Evolutionary conservation across 2,113 vertebrate species (phyloP).

Genomic region (Kryptolebias marmoratus): DNA sequence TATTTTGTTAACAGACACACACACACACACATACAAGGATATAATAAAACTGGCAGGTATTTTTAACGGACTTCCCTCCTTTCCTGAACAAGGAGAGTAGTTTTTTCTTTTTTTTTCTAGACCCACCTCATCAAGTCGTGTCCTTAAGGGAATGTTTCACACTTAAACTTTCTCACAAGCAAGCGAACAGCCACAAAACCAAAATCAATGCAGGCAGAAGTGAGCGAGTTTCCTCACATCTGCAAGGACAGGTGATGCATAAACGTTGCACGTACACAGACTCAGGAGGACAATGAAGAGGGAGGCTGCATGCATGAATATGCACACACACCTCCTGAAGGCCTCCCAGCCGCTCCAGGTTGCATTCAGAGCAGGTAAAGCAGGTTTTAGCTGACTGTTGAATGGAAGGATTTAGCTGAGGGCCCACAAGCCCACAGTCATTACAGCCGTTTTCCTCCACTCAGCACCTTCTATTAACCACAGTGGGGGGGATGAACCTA

Average conservation of each 20-base stretch:
- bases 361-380: conserved; percentile 58
- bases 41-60: background rate
- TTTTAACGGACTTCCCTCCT: conserved; percentile 41
- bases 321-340: conserved; percentile 11
- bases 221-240: conserved; percentile 15
- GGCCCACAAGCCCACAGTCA: conserved; percentile 58
- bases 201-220: conserved; percentile 47
- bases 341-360: conserved; percentile 12
- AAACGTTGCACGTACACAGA: conserved; percentile 27
- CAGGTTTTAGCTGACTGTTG: conserved; percentile 40
- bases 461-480: conserved; percentile 61
- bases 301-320: conserved; percentile 13
- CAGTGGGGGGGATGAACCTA: conserved; percentile 17
- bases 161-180: background rate
- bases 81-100: conserved; percentile 29
- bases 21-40: background rate
- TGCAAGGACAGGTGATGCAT: conserved; percentile 30
- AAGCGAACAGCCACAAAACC: conserved; percentile 3
- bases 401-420: conserved; percentile 50
- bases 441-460: conserved; percentile 59
- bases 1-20: too few species aligned
- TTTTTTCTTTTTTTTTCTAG: conserved; percentile 31
- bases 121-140: conserved; percentile 31
- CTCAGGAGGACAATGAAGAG: conserved; percentile 32
- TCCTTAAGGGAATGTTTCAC: conserved; percentile 23